Percentiles rank a stretch among this genome's conserved stretches.
These are phyloP conservation scores for Gambusia holbrooki DNA, from an alignment of 2,113 vertebrate species.

Conservation along the genomic window DNA sequence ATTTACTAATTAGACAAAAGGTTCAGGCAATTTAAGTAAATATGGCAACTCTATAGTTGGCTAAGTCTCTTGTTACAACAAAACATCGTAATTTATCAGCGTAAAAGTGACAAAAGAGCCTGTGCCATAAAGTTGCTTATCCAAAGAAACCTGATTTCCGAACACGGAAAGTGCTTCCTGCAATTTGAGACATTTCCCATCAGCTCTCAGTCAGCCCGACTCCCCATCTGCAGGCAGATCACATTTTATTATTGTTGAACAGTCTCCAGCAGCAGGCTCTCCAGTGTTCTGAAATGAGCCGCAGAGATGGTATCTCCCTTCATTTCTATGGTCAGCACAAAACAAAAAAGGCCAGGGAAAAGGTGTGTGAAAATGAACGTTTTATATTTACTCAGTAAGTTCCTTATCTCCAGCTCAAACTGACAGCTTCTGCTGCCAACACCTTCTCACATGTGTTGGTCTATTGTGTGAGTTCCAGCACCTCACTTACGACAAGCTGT, in stretches of 20 bases:
- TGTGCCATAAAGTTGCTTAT: constrained; percentile 46
- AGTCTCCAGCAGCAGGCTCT: constrained; percentile 39
- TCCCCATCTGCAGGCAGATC: constrained; percentile 33
- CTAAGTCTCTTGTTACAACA: not conserved
- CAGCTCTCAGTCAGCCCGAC: constrained; percentile 49
- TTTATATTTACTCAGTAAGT: constrained; percentile 59
- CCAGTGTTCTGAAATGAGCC: constrained; percentile 45
- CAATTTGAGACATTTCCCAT: constrained; percentile 57
- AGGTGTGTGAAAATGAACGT: constrained; percentile 49
- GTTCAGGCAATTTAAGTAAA: no score
- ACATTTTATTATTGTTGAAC: constrained; percentile 53
- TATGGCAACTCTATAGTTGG: not conserved
- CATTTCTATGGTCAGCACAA: constrained; percentile 46
- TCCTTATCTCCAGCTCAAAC: constrained; percentile 30
- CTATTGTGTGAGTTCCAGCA: constrained; percentile 22
- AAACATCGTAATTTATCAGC: constrained; percentile 4
- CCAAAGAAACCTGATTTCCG: constrained; percentile 62
- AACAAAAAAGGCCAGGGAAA: constrained; percentile 26
- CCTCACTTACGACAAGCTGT: not conserved
- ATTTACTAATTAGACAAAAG: no score
- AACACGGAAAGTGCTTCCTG: constrained; percentile 67
- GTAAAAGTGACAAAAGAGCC: constrained; percentile 32
- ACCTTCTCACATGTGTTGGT: constrained; percentile 9
- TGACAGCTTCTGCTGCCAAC: constrained; percentile 34
- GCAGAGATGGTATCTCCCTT: constrained; percentile 48